Conservation (phyloP, 2,888 invertebrate species). For the Prosapia bicincta region DNA sequence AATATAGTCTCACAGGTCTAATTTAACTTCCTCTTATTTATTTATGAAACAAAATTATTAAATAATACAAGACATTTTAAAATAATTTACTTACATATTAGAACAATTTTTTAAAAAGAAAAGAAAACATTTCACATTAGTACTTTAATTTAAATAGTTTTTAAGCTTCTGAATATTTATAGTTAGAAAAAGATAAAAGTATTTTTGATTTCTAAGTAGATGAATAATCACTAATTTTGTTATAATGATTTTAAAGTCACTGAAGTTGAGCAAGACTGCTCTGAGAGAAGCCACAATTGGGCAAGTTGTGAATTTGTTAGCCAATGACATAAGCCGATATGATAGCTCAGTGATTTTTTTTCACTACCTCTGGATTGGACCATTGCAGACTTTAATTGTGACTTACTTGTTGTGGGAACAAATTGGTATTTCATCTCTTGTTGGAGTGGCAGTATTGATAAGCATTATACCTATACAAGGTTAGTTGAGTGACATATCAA, state of each 20-base stretch:
- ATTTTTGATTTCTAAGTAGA: too few species aligned
- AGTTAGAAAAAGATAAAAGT: too few species aligned
- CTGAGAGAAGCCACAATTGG: conserved; percentile 53
- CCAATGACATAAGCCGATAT: conserved; percentile 56
- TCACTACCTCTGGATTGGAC: conserved; percentile 54
- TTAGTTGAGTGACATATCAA: too few species aligned
- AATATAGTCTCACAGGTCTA: too few species aligned
- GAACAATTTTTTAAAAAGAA: too few species aligned
- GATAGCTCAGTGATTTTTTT: conserved; percentile 52
- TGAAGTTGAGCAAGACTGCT: conserved; percentile 49
- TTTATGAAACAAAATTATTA: too few species aligned
- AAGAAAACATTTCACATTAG: too few species aligned
- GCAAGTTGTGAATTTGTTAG: conserved; percentile 55
- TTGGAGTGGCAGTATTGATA: conserved; percentile 35
- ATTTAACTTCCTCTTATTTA: too few species aligned
- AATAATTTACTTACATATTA: too few species aligned
- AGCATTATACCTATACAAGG: conserved; percentile 37
- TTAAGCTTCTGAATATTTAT: too few species aligned
- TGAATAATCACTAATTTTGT: not conserved
- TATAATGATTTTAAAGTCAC: conserved; percentile 30
- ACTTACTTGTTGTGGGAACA: conserved; percentile 41
- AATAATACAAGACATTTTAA: too few species aligned
- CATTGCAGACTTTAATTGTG: conserved; percentile 50
- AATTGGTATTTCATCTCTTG: conserved; percentile 35
- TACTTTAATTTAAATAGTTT: too few species aligned